Evolutionary conservation across 2,113 vertebrate species (phyloP), one percentile per base, ranked within the genome.

Genomic region (Pycnonotus jocosus): DNA sequence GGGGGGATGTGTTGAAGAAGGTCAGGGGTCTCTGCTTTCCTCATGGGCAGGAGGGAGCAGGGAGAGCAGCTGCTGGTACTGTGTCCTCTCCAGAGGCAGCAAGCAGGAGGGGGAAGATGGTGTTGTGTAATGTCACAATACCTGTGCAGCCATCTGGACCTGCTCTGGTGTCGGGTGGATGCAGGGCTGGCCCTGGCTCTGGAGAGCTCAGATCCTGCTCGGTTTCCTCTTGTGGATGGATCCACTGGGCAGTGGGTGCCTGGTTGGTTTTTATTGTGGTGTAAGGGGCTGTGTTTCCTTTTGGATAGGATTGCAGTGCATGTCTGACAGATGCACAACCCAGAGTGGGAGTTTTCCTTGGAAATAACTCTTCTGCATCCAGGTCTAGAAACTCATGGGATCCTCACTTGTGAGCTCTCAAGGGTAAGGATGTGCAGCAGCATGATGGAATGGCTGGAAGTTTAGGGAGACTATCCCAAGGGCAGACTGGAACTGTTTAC

Each of bases 11-110:
- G 6, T 31, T 0, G 1, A 88, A 94, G 95, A 97, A 97, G 96
- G 96, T 97, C 96, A 95, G 53, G 78, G 92, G 94, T 88, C 86
- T 93, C 35, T 56, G 56, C 60, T 90, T 88, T 79, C 61, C 62
- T 92, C n/a, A 10, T 0, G 10, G 88, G 93, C 74, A 69, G 44
- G 66, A 80, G 66, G 66, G 62, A 81, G 31, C 11, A 31, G 40
- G n/a, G 64, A 45, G 66, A 90, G 64, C n/a, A 35, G 79, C 88
- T 88, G 64, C 23, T n/a, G 48, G 38, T 61, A 15, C 44, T 13
- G 22, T 3, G 15, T 80, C 45, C 18, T 76, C 51, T 23, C 9
- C 24, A 48, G 24, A 35, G 77, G 62, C 76, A 89, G 56, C 27
- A n/a, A 47, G 11, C 33, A 61, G 77, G 56, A 93, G 91, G 33